These are phyloP conservation scores for Canis aureus DNA, from an alignment of 2,113 vertebrate genomes.

Conservation along the genomic window DNA sequence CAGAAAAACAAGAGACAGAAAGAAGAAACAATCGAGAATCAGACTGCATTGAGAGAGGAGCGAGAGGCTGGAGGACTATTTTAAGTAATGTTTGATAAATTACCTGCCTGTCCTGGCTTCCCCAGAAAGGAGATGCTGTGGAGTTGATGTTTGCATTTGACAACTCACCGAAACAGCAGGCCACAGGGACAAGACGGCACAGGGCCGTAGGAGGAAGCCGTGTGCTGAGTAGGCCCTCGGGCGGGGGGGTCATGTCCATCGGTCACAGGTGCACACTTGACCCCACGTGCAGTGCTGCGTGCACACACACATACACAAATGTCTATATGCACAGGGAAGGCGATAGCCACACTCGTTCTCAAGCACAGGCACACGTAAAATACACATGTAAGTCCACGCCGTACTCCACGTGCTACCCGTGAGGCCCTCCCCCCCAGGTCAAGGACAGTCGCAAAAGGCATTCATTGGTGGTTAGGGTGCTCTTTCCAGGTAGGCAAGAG, in stretches of 20 bases:
- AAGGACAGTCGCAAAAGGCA: not conserved
- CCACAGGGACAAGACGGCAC: not conserved
- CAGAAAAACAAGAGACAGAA: slow-evolving; percentile 62
- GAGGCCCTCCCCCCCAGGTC: not conserved
- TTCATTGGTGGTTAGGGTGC: not conserved
- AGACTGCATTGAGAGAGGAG: slow-evolving; percentile 51
- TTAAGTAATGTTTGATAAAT: slow-evolving; percentile 80
- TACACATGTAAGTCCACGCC: not conserved
- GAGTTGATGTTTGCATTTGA: not conserved
- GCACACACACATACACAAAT: not conserved
- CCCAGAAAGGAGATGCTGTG: slow-evolving; percentile 29
- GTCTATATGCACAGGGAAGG: not conserved
- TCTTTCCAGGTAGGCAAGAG: not conserved
- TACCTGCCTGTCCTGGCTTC: slow-evolving; percentile 62
- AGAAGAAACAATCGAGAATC: slow-evolving; percentile 74
- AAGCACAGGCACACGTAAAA: not conserved
- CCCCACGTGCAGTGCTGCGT: rapidly evolving
- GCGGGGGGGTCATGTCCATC: rapidly evolving
- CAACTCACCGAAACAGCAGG: slow-evolving; percentile 10
- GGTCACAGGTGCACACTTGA: not conserved
- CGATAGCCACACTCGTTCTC: not conserved
- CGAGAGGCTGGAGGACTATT: slow-evolving; percentile 49
- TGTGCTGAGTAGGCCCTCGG: not conserved
- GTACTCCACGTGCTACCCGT: rapidly evolving
- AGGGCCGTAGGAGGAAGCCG: not conserved